Conservation (phyloP, 2,888 invertebrate species). For the Isoperla grammatica region DNA sequence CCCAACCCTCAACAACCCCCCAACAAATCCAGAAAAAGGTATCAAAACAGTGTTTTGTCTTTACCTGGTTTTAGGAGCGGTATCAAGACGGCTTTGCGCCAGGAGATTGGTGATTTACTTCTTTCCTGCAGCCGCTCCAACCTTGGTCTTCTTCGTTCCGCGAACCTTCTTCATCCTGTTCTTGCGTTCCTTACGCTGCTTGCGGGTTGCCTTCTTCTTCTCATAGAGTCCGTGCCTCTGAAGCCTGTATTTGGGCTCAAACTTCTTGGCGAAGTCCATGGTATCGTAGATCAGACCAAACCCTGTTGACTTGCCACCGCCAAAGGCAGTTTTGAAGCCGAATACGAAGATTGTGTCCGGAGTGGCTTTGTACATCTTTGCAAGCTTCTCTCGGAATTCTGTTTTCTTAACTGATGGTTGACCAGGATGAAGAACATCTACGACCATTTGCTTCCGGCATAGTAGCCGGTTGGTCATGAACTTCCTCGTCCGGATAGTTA, state of each 20-base stretch:
- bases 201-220: slow-evolving; percentile 89
- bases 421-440: slow-evolving; percentile 95
- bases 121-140: slow-evolving; percentile 90
- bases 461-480: slow-evolving; percentile 99
- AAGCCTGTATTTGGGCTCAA: slow-evolving; percentile 96
- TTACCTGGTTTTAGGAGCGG: too few relatives aligned
- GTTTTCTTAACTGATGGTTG: slow-evolving; percentile 94
- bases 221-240: slow-evolving; percentile 91
- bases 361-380: slow-evolving; percentile 96
- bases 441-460: slow-evolving; percentile 98
- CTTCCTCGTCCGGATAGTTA: slow-evolving; percentile 95
- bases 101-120: too few relatives aligned
- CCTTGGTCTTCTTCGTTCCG: slow-evolving; percentile 97
- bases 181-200: slow-evolving; percentile 99
- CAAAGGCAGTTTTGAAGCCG: slow-evolving; percentile 96
- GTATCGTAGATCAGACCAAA: slow-evolving; percentile 98
- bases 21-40: too few relatives aligned
- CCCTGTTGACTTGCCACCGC: slow-evolving; percentile 97
- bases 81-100: too few relatives aligned
- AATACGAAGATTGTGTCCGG: slow-evolving; percentile 95
- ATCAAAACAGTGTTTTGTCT: too few relatives aligned
- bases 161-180: slow-evolving; percentile 99
- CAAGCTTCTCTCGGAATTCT: slow-evolving; percentile 94
- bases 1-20: too few relatives aligned
- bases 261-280: slow-evolving; percentile 96